phyloP scores from a whole-genome alignment of 2,797 vertebrate species.

The Peromyscus nudipes region DNA sequence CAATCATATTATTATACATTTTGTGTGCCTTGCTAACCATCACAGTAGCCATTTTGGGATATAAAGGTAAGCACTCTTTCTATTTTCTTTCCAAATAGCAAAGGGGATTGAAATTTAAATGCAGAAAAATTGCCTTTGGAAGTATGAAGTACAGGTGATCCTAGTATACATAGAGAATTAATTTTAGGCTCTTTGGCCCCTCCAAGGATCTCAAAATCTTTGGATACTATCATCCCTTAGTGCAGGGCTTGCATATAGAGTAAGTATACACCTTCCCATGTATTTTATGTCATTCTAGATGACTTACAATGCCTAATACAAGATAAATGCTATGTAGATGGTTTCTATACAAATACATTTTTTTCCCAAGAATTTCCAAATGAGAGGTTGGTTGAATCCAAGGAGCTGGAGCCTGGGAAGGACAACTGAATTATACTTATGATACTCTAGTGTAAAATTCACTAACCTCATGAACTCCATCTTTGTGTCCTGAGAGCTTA shows the following conservation, averaged over 20 bases:
- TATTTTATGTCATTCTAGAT: not conserved
- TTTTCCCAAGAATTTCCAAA: not conserved
- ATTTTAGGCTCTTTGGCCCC: not conserved
- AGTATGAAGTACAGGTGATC: not conserved
- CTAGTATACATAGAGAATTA: not conserved
- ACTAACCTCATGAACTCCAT: not conserved
- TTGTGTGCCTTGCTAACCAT: constrained; percentile 96
- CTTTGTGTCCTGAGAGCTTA: not conserved
- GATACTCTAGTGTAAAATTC: not conserved
- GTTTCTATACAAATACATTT: not conserved
- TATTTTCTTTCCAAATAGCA: constrained; percentile 57
- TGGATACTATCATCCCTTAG: not conserved
- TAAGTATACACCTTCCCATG: not conserved
- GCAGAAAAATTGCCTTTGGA: constrained; percentile 47
- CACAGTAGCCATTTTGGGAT: constrained; percentile 96
- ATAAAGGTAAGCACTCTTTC: constrained; percentile 93
- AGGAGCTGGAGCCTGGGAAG: not conserved
- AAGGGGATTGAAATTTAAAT: not conserved
- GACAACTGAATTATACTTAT: not conserved
- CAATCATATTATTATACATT: constrained; percentile 96
- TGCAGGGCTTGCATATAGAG: not conserved
- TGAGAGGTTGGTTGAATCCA: not conserved
- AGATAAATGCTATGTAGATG: not conserved
- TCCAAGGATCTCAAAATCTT: not conserved
- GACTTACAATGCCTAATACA: not conserved